Evolutionary conservation across 2,113 vertebrate genomes (phyloP).

Genomic region (Oryzias curvinotus): DNA sequence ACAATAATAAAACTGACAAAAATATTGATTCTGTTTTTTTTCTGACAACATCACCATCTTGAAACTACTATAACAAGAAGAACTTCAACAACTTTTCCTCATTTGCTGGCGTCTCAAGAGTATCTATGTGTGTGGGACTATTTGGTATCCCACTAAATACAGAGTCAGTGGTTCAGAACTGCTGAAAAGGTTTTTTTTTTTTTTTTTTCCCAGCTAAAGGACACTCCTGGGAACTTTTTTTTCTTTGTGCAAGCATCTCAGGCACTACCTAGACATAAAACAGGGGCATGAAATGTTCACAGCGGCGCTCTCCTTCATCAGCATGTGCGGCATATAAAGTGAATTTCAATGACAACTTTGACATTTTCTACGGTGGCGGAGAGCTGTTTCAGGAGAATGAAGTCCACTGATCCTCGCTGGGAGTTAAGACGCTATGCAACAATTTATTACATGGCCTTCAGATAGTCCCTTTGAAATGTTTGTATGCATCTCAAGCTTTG

Average conservation of each 20-base stretch:
- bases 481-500: constrained; percentile 26
- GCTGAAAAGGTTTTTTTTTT: constrained; percentile 59
- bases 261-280: constrained; percentile 54
- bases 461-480: constrained; percentile 39
- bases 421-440: constrained; percentile 33
- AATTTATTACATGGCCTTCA: constrained; percentile 46
- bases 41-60: background rate
- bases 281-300: constrained; percentile 49
- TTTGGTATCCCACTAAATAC: constrained; percentile 46
- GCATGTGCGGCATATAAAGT: constrained; percentile 63
- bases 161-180: constrained; percentile 61
- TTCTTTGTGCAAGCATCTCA: constrained; percentile 33
- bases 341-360: constrained; percentile 67
- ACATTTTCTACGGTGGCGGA: constrained; percentile 56
- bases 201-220: constrained; percentile 51
- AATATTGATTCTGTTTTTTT: too few species aligned
- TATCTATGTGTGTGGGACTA: constrained; percentile 21
- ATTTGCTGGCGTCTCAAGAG: constrained; percentile 34
- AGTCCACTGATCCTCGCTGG: constrained; percentile 48
- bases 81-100: constrained; percentile 28
- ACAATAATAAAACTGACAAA: constrained; percentile 1
- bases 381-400: constrained; percentile 48
- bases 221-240: constrained; percentile 58
- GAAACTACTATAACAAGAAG: background rate
- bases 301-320: constrained; percentile 55